Percentiles rank a stretch among this genome's conserved stretches.
phyloP scores from a whole-genome alignment of 2,113 vertebrate species.

The Clarias gariepinus region DNA sequence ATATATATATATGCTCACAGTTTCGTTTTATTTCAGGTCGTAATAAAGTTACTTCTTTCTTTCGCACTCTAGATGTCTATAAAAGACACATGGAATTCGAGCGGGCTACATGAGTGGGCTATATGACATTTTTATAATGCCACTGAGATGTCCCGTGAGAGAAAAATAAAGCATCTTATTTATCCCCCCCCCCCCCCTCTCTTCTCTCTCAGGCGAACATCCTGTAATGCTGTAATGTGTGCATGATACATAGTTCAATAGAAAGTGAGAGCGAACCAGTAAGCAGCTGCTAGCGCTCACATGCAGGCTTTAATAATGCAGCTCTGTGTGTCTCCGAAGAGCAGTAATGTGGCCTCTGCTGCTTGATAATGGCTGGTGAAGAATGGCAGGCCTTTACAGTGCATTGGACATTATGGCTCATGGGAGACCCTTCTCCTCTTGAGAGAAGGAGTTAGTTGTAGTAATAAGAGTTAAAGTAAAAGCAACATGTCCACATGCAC shows the following conservation, averaged over 20 bases:
- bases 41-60: neutral
- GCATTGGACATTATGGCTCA: constrained; percentile 12
- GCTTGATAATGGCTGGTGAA: constrained; percentile 43
- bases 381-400: constrained; percentile 12
- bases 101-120: neutral
- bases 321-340: constrained; percentile 33
- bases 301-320: constrained; percentile 46
- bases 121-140: constrained; percentile 13
- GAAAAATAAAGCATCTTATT: neutral
- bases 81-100: constrained; percentile 2
- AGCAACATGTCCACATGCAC: neutral
- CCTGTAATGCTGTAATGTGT: constrained; percentile 15
- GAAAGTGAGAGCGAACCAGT: constrained; percentile 11
- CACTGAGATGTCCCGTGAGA: neutral
- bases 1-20: no score
- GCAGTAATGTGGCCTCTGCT: constrained; percentile 35
- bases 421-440: neutral
- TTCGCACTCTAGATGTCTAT: neutral
- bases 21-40: neutral
- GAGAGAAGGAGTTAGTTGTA: neutral
- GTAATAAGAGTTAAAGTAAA: neutral
- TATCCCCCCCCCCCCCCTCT: neutral
- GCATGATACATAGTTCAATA: constrained; percentile 31
- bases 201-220: neutral
- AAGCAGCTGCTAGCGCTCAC: constrained; percentile 14